Base-by-base conservation (phyloP, 2,113 vertebrate species). In the Dromas ardeola region DNA sequence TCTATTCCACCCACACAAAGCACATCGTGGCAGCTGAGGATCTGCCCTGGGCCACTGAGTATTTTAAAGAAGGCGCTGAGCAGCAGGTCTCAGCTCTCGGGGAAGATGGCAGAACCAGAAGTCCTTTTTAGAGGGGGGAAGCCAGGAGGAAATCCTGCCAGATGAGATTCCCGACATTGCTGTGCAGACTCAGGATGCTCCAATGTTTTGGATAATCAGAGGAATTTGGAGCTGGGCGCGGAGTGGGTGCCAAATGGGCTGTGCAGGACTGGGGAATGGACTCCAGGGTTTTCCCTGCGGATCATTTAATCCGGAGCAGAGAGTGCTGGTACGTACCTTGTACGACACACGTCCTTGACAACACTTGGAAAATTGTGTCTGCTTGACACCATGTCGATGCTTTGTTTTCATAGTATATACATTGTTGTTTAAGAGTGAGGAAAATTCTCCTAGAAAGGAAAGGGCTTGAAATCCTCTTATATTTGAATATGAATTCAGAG, bases 271-370 rank as follows among this genome's bases (percentile, higher is more conserved):
- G 36, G 49, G 30, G 59, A 32, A 63, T 1, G 19, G 52, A 55
- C 22, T 7, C 32, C n/a, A 30, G 32, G n/a, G 16, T 32, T 86
- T 77, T 78, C 30, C 43, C 50, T n/a, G 29, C n/a, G 45, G 58
- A 66, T 63, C 9, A 1, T 32, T 83, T 80, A 23, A 72, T 27
- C 42, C 1, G 1, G 32, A 82, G 42, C 19, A 38, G 30, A 3
- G 6, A 26, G 30, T 50, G 38, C 65, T 32, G 52, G 42, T 27
- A 26, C 0, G 5, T 27, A 15, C 43, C 59, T 72, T 0, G 13
- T 47, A 19, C 23, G 19, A 13, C 3, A 0, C 16, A 9, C 3
- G 1, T 53, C 45, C 26, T 22, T 10, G 2, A 22, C 1, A 4
- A 65, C 61, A 49, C 27, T 29, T 3, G 5, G 61, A 42, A 61